phyloP scores from a whole-genome alignment of 2,888 invertebrate genomes.

The Agonopterix subpropinquella region DNA sequence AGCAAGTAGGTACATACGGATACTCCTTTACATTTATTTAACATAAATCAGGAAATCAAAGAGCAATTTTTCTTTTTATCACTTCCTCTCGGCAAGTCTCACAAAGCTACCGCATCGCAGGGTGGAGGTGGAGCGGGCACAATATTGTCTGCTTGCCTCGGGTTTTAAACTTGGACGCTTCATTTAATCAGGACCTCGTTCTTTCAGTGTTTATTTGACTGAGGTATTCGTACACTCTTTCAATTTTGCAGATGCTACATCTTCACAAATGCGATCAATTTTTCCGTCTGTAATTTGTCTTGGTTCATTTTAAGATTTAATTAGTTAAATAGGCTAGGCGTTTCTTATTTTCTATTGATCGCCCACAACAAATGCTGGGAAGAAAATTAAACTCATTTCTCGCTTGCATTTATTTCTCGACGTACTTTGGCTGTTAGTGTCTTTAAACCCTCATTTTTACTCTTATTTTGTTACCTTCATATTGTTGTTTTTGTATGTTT shows the following conservation, averaged over 20 bases:
- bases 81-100: constrained; percentile 30
- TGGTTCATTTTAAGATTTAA: too few relatives aligned
- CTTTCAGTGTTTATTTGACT: constrained; percentile 47
- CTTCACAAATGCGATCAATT: too few relatives aligned
- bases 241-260: constrained; percentile 14
- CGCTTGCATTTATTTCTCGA: too few relatives aligned
- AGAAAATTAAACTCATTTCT: too few relatives aligned
- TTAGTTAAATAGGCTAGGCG: too few relatives aligned
- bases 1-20: neutral
- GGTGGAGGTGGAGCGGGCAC: constrained; percentile 23
- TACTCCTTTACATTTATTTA: neutral
- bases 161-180: constrained; percentile 44
- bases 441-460: too few relatives aligned
- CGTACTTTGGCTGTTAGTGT: too few relatives aligned
- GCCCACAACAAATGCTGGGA: too few relatives aligned
- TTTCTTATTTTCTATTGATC: too few relatives aligned
- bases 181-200: constrained; percentile 49
- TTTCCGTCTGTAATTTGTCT: too few relatives aligned
- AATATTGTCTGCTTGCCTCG: constrained; percentile 37
- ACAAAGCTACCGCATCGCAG: constrained; percentile 31
- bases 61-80: constrained; percentile 27
- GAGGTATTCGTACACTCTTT: constrained; percentile 28
- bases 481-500: too few relatives aligned
- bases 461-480: too few relatives aligned
- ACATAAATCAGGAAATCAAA: constrained; percentile 39